A percentile compares a stretch with the other conserved stretches of the same genome.
phyloP scores from a whole-genome alignment of 92 coral and sea anemone species.

The Siderastrea radians region DNA sequence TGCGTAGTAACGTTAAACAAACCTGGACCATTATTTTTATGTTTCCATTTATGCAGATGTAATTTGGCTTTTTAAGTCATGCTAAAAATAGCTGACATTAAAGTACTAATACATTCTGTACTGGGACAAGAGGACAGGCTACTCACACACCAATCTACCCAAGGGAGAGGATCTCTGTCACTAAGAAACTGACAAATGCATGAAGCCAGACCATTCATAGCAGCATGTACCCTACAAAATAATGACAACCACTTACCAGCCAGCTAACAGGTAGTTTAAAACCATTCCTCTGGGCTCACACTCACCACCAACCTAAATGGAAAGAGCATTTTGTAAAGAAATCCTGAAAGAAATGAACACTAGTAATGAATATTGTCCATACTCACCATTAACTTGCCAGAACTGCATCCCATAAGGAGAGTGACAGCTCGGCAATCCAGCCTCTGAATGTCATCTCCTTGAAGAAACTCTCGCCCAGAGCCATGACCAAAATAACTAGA shows the following conservation, averaged over 20 bases:
- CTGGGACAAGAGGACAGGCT: too few relatives aligned
- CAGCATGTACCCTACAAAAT: neutral
- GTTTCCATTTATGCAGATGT: too few relatives aligned
- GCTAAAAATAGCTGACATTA: too few relatives aligned
- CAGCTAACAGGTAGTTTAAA: constrained; percentile 91
- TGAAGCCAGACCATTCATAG: too few relatives aligned
- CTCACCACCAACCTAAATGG: constrained; percentile 83
- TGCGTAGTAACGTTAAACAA: too few relatives aligned
- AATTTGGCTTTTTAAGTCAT: too few relatives aligned
- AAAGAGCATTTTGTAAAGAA: neutral
- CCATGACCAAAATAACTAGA: constrained; percentile 96
- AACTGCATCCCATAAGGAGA: constrained; percentile 97
- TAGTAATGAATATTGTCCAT: neutral
- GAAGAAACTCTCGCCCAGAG: constrained; percentile 87
- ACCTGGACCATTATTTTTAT: too few relatives aligned
- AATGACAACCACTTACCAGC: constrained; percentile 78
- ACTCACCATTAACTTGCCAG: constrained; percentile 92
- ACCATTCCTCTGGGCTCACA: constrained; percentile 99
- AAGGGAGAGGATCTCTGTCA: too few relatives aligned
- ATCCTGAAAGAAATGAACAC: neutral
- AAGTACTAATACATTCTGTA: too few relatives aligned
- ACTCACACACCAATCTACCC: too few relatives aligned
- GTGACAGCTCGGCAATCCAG: constrained; percentile 91
- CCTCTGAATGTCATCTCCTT: constrained; percentile 92
- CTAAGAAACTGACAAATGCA: too few relatives aligned